Base-by-base conservation (phyloP, 2,113 vertebrate species). In the Myrmecophaga tridactyla region DNA sequence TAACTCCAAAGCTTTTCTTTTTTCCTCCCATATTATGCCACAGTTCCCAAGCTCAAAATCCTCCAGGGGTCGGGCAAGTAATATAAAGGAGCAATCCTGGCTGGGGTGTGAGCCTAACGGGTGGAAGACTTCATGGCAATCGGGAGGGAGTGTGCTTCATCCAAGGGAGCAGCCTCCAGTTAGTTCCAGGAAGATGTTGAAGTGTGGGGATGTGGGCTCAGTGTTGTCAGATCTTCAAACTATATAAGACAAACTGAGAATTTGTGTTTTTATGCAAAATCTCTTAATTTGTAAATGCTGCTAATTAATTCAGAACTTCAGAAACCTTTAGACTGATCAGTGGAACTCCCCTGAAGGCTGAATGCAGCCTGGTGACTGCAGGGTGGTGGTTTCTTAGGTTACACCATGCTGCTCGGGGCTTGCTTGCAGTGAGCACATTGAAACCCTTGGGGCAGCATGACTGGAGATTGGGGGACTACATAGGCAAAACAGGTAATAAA, bases 271-370 rank as follows among this genome's bases (percentile, higher is more conserved):
- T 72, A 60, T 94, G 89, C 84, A 86, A 86, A 93, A 93, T 36
- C 83, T 96, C 96, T 84, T 96, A 96, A 97, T 97, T 94, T 94
- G 78, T 91, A 76, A 80, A 92, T 65, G 53, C 95, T 86, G 77
- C 85, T 96, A 96, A 97, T 96, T 95, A 95, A 96, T 95, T 96
- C 85, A 8, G 82, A 51, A 78, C 90, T 94, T 90, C 53, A 90
- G 92, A 96, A 97, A 94, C 72, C 88, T 94, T 87, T 82, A 77
- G 67, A 81, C 31, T 67, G 48, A 94, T 94, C 62, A 84, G 80
- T 31, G 81, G 34, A 95, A 56, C 87, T 72, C 48, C 25, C 75
- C 65, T 43, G 72, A 70, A 92, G 62, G 31, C 70, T 88, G 77
- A 82, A 46, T 93, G 23, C n/a, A 67, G 76, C 20, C 67, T 67